Evolutionary conservation across 2,888 invertebrate genomes (phyloP), one percentile per base, ranked within the genome.

Genomic region (Drosophila neutralis): DNA sequence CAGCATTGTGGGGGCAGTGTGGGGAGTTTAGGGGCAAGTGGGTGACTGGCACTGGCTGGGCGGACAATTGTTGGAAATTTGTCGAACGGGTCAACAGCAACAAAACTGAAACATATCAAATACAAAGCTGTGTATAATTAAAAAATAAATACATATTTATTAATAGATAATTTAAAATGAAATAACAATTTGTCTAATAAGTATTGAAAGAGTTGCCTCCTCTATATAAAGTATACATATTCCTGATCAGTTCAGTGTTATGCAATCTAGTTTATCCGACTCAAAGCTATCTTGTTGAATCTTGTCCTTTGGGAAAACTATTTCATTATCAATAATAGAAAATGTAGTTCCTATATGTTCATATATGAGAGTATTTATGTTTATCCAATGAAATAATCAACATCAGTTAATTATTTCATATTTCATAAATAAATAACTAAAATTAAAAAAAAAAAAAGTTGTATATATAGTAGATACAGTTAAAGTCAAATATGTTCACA

Each of bases 41-140:
- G 40, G 45, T 35, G 57, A 45, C 11, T 59, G n/a, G 27, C 83
- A 80, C 88, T 83, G 76, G 76, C 74, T 83, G 76, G 68, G 83
- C 67, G 65, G 54, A 83, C 83, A 86, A 79, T 80, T 69, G 83
- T 65, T 66, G 60, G 45, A 88, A 83, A 88, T 88, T 86, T 86
- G 87, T 89, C 78, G 56, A 69, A 52, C 40, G 54, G 38, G 52
- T 57, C 75, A 65, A 78, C 78, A 62, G 31, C 54, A 40, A 24
- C n/a, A 24, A n/a, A 35, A 27, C 10, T n/a, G 6, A 5, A 29
- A 11, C n/a, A 24, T 33, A 33, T 33, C 10, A 36, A 29, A 64
- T 21, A 53, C 38, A 31, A 45, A 13, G 40, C 4, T 7, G 7
- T 18, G 38, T 33, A 64, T 24, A 11, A 45, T 18, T 24, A n/a